A percentile compares a stretch with the other conserved stretches of the same genome.
These are phyloP conservation scores for Phymatocera aterrima DNA, from an alignment of 2,888 invertebrate species.

Conservation along the genomic window DNA sequence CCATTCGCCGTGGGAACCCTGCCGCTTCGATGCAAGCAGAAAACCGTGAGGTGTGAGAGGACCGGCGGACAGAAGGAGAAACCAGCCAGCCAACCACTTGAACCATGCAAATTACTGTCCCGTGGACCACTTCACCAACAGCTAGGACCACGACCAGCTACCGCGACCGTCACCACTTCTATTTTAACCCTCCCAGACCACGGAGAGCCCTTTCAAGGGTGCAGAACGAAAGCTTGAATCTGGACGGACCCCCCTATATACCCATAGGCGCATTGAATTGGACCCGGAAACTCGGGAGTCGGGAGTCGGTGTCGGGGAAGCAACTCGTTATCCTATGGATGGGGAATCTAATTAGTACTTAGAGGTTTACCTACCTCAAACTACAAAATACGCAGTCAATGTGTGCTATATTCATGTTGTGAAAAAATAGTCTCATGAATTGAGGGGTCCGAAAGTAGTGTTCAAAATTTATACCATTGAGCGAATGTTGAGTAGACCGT, in stretches of 20 bases:
- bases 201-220: slow-evolving; percentile 45
- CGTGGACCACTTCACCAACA: slow-evolving; percentile 52
- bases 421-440: no score
- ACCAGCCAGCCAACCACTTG: slow-evolving; percentile 49
- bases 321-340: slow-evolving; percentile 24
- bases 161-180: slow-evolving; percentile 49
- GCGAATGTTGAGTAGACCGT: no score
- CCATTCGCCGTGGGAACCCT: slow-evolving; percentile 48
- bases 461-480: no score
- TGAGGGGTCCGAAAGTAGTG: no score
- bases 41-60: background rate
- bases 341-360: slow-evolving; percentile 19
- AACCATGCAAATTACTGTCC: slow-evolving; percentile 56
- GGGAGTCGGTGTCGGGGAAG: slow-evolving; percentile 28
- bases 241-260: slow-evolving; percentile 22
- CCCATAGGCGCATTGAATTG: background rate
- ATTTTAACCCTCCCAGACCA: slow-evolving; percentile 41
- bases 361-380: background rate
- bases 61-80: background rate
- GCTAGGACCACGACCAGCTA: slow-evolving; percentile 41
- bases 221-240: slow-evolving; percentile 41
- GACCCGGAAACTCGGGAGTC: background rate
- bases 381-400: background rate
- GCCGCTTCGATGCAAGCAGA: slow-evolving; percentile 17
- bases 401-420: no score